These are phyloP conservation scores for Cheilosia pagana DNA, from an alignment of 2,888 invertebrate species.

Conservation along the genomic window DNA sequence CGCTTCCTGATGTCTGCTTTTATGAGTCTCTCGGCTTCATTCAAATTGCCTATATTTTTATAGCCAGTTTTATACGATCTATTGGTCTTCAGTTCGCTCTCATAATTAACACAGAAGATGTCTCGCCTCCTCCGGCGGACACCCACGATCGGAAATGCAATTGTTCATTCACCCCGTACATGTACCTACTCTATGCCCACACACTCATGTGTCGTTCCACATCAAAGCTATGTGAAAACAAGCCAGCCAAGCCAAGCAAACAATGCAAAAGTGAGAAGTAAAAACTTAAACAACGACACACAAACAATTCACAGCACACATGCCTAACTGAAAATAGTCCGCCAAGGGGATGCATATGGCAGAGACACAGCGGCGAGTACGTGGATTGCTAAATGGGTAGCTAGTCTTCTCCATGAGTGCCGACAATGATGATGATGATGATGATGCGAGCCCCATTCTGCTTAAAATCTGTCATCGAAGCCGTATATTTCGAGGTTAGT, in stretches of 20 bases:
- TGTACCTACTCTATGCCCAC: background rate
- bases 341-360: background rate
- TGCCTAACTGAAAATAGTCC: conserved; percentile 28
- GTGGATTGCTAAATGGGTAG: background rate
- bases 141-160: background rate
- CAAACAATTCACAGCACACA: conserved; percentile 10
- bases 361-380: background rate
- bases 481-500: conserved; percentile 52
- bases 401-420: background rate
- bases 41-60: background rate
- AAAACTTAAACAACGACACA: conserved; percentile 20
- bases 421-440: conserved; percentile 9
- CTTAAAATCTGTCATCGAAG: conserved; percentile 56
- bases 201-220: background rate
- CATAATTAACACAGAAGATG: conserved; percentile 25
- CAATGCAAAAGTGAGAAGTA: conserved; percentile 31
- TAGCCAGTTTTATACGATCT: background rate
- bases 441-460: conserved; percentile 34
- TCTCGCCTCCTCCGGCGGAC: background rate
- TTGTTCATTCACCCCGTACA: conserved; percentile 38
- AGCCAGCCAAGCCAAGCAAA: conserved; percentile 6
- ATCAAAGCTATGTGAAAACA: background rate
- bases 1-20: too few relatives aligned
- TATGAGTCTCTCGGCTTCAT: too few relatives aligned
- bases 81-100: background rate